A percentile compares a stretch with the other conserved stretches of the same genome.
Evolutionary conservation across 2,888 invertebrate species (phyloP).

Genomic region (Tolmerus cingulatus): DNA sequence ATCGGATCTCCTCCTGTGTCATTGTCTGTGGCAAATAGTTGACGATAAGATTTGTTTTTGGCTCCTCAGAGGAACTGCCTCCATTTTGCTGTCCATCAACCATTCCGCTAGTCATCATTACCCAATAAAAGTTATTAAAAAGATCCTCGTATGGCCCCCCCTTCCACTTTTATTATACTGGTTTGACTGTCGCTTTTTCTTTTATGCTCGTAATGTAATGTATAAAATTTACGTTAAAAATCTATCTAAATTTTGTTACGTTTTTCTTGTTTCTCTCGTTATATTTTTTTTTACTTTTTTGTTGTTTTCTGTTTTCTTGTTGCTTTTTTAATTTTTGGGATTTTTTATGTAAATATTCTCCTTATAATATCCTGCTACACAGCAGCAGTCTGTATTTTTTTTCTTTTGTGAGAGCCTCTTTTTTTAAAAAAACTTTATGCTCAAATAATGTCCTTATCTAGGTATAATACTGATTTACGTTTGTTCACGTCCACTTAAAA

Average conservation of each 20-base stretch:
- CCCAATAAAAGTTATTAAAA: slow-evolving; percentile 25
- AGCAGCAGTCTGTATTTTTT: slow-evolving; percentile 38
- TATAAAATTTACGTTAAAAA: slow-evolving; percentile 42
- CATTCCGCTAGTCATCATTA: slow-evolving; percentile 57
- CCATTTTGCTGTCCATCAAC: slow-evolving; percentile 80
- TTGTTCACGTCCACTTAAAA: slow-evolving; percentile 41
- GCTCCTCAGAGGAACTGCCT: slow-evolving; percentile 81
- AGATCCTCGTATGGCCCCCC: background rate
- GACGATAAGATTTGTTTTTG: slow-evolving; percentile 93
- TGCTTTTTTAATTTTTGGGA: background rate
- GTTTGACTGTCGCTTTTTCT: background rate
- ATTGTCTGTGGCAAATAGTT: slow-evolving; percentile 95
- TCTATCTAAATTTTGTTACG: slow-evolving; percentile 39
- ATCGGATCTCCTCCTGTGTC: slow-evolving; percentile 94
- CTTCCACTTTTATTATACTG: background rate
- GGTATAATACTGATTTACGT: slow-evolving; percentile 47
- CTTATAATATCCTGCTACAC: slow-evolving; percentile 32
- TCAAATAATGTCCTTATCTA: slow-evolving; percentile 16
- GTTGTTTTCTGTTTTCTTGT: background rate
- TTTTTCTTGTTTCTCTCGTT: slow-evolving; percentile 8
- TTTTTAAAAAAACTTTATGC: background rate
- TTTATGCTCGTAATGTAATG: background rate
- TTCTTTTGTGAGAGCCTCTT: background rate
- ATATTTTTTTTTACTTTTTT: background rate
- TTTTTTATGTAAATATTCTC: slow-evolving; percentile 18